A percentile compares a stretch with the other conserved stretches of the same genome.
phyloP scores from a whole-genome alignment of 2,113 vertebrate species.

The Dunckerocampus dactyliophorus region DNA sequence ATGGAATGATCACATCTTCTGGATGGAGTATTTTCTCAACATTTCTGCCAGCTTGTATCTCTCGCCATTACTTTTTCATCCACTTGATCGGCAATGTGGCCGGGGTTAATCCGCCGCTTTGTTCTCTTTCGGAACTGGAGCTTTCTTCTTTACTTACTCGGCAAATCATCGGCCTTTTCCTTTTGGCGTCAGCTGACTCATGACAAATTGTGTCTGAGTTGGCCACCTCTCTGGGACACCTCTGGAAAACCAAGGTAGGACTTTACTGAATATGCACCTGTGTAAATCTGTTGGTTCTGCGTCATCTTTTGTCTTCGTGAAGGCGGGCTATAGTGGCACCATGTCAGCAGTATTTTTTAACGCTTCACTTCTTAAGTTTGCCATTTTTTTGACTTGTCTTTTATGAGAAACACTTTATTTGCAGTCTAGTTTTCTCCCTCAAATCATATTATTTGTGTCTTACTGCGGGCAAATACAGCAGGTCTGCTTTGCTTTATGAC shows the following conservation, averaged over 20 bases:
- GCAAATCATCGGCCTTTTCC: not conserved
- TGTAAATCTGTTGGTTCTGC: not conserved
- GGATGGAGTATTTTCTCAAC: not conserved
- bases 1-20: constrained; percentile 8
- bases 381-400: not conserved
- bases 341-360: not conserved
- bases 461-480: not conserved
- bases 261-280: not conserved
- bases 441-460: not conserved
- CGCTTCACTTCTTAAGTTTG: not conserved
- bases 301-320: not conserved
- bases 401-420: not conserved
- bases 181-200: constrained; percentile 5
- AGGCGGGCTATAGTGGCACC: too few relatives aligned
- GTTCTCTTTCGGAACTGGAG: constrained; percentile 7
- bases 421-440: not conserved
- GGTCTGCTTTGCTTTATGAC: not conserved
- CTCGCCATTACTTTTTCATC: constrained; percentile 9
- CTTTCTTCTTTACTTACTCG: constrained; percentile 2
- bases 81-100: constrained; percentile 25
- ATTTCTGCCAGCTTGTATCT: constrained; percentile 1
- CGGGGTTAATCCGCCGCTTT: constrained; percentile 8
- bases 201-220: not conserved
- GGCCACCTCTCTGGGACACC: not conserved
- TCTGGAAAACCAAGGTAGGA: constrained; percentile 6